These are phyloP conservation scores for Myopa tessellatipennis DNA, from an alignment of 2,888 invertebrate genomes.

Conservation along the genomic window DNA sequence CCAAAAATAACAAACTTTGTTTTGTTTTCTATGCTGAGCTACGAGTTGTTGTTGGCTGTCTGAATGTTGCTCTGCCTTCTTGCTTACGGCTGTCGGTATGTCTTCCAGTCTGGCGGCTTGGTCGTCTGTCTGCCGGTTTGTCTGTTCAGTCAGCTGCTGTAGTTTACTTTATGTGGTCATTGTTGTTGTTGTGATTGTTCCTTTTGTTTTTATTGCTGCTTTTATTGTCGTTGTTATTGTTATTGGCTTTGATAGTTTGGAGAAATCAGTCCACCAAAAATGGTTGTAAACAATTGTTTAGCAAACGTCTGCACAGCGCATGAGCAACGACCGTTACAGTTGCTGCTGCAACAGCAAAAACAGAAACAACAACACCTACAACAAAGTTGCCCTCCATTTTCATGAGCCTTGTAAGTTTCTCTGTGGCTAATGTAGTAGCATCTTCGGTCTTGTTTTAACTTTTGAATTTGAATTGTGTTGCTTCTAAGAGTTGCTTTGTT, in stretches of 20 bases:
- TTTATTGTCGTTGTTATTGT: slow-evolving; percentile 12
- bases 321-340: slow-evolving; percentile 19
- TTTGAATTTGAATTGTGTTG: too few relatives aligned
- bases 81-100: not conserved
- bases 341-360: not conserved
- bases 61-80: not conserved
- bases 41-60: slow-evolving; percentile 16
- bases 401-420: too few relatives aligned
- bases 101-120: not conserved
- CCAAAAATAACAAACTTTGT: slow-evolving; percentile 4
- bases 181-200: slow-evolving; percentile 34
- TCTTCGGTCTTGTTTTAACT: too few relatives aligned
- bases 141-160: not conserved
- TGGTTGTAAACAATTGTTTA: slow-evolving; percentile 45
- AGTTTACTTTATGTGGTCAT: not conserved
- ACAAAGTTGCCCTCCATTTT: too few relatives aligned
- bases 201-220: slow-evolving; percentile 36
- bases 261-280: slow-evolving; percentile 46
- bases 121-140: slow-evolving; percentile 1
- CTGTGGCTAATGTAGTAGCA: too few relatives aligned
- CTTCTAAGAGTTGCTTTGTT: too few relatives aligned
- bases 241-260: slow-evolving; percentile 30
- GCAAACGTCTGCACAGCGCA: slow-evolving; percentile 35
- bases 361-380: too few relatives aligned
- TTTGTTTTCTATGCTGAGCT: slow-evolving; percentile 10